Base-by-base conservation (phyloP, 2,888 invertebrate species). In the Leptinotarsa tumamoca region DNA sequence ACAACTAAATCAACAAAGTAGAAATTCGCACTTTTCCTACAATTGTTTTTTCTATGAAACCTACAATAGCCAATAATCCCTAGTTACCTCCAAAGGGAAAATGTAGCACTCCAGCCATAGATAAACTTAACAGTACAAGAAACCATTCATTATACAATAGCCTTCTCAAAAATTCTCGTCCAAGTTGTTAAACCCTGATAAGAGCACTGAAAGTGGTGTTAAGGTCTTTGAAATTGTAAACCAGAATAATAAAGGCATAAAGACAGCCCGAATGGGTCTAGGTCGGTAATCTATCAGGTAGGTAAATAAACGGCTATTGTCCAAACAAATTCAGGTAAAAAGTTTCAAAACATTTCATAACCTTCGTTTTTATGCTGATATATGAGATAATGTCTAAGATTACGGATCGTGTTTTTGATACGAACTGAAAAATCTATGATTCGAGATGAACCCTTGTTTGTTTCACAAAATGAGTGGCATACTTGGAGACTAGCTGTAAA, bases 301-400 rank as follows among this genome's bases (percentile, higher is more conserved):
- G 58, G 70, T 58, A 70, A 70, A 70, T 58, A 69, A 4, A 61
- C 27, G 15, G 49, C 15, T 10, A 61, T 70, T 61, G n/a, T 63
- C 33, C 43, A 63, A 63, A 63, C 63, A 63, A 43, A 49, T 50
- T 15, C 70, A 70, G 70, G 70, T 70, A 70, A 63, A 18, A 63
- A 43, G 63, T 43, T 63, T 43, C n/a, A 33, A 43, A 63, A 63
- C 63, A 63, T 63, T n/a, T 63, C 63, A 17, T 63, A 63, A 63
- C 43, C 63, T 43, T 63, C 33, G n/a, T 17, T n/a, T 63, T 7
- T n/a, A 63, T 17, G 63, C 17, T 63, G 63, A 63, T 63, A 63
- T 27, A 63, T 63, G 63, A 63, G 43, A 4, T n/a, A 15, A 17
- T 27, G 13, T 27, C 13, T 27, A 17, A 63, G 7, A 17, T 10